These are phyloP conservation scores for Clusia tigrina DNA, from an alignment of 2,888 invertebrate species.

Conservation along the genomic window DNA sequence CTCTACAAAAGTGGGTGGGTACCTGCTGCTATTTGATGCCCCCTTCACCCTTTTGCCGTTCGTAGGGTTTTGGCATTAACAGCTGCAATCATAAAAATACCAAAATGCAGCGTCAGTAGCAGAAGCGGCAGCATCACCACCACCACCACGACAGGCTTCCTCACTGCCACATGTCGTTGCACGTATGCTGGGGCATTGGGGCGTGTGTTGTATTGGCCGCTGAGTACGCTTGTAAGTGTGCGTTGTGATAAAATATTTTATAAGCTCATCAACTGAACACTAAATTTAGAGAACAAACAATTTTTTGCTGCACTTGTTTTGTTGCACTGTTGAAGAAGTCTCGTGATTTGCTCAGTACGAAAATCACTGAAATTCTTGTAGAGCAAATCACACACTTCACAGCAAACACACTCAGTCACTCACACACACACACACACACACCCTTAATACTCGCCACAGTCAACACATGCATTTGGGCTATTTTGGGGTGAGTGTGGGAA, in stretches of 20 bases:
- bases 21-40: not conserved
- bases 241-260: not conserved
- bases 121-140: not conserved
- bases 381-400: not conserved
- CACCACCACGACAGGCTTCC: no score
- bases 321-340: constrained; percentile 6
- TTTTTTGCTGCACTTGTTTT: not conserved
- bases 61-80: no score
- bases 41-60: no score
- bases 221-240: no score
- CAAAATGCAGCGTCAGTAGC: not conserved
- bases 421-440: no score
- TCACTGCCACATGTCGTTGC: no score
- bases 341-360: constrained; percentile 19
- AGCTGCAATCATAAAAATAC: no score
- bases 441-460: not conserved
- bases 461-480: not conserved
- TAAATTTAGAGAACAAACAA: not conserved
- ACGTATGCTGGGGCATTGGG: no score
- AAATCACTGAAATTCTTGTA: not conserved
- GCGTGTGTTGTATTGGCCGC: no score
- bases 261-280: not conserved
- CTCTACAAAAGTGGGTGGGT: not conserved
- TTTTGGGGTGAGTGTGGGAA: no score
- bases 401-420: not conserved